These are phyloP conservation scores for Lepus townsendii DNA, from an alignment of 2,797 vertebrate genomes.

Conservation along the genomic window DNA sequence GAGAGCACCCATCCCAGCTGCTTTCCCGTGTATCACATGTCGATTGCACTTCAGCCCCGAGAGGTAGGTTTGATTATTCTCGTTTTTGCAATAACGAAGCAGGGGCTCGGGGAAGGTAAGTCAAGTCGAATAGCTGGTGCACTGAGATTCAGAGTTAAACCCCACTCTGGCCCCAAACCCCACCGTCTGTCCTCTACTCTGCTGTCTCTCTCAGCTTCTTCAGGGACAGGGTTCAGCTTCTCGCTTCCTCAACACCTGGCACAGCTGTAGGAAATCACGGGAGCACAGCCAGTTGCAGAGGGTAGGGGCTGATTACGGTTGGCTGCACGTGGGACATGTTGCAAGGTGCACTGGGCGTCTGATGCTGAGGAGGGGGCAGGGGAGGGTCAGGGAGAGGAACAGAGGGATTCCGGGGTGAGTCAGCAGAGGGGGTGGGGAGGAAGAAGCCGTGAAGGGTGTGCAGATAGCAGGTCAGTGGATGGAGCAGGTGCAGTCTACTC, in stretches of 20 bases:
- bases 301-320: neutral
- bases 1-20: neutral
- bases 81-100: conserved; percentile 3
- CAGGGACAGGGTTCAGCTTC: neutral
- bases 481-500: neutral
- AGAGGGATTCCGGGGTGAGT: neutral
- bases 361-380: neutral
- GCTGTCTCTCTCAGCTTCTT: neutral
- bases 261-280: neutral
- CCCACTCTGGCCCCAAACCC: neutral
- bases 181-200: neutral
- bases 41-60: neutral
- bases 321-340: neutral
- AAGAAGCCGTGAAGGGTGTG: neutral
- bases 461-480: neutral
- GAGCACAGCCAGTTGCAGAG: neutral
- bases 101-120: neutral
- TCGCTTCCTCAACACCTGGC: neutral
- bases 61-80: neutral
- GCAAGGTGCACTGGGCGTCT: neutral
- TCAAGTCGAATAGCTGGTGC: neutral
- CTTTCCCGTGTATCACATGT: neutral
- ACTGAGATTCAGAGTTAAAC: neutral
- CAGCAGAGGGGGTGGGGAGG: no score
- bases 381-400: neutral